Conservation (phyloP, 2,888 invertebrate genomes). For the Troglohyphantes excavatus region DNA sequence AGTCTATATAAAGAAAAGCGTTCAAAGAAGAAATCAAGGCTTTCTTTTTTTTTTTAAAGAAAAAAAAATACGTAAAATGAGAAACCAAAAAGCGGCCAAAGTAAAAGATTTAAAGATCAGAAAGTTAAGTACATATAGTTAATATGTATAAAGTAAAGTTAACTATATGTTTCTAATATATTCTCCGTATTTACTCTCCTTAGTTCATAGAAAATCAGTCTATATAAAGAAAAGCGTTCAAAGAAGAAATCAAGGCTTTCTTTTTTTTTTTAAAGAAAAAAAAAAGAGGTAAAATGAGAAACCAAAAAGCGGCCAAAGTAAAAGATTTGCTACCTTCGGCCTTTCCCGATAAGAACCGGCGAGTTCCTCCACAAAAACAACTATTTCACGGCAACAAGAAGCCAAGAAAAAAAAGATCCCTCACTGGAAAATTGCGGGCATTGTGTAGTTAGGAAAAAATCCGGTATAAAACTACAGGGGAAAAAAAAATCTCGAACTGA, state of each 20-base stretch:
- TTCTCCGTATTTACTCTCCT: too few relatives aligned
- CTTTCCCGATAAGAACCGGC: slow-evolving; percentile 62
- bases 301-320: slow-evolving; percentile 67
- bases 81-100: too few relatives aligned
- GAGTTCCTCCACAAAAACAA: slow-evolving; percentile 74
- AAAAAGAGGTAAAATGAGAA: slow-evolving; percentile 31
- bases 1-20: too few relatives aligned
- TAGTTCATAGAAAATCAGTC: too few relatives aligned
- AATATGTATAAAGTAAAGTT: too few relatives aligned
- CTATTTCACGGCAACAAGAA: slow-evolving; percentile 58
- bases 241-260: not conserved
- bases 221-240: not conserved
- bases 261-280: too few relatives aligned
- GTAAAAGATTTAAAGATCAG: too few relatives aligned
- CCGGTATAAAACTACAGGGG: not conserved
- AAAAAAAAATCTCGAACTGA: slow-evolving; percentile 60
- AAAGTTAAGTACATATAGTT: too few relatives aligned
- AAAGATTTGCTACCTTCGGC: slow-evolving; percentile 54
- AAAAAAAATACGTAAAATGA: too few relatives aligned
- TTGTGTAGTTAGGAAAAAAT: slow-evolving; percentile 48
- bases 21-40: too few relatives aligned
- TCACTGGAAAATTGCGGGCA: slow-evolving; percentile 66
- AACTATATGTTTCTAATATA: too few relatives aligned
- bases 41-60: too few relatives aligned
- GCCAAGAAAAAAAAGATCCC: slow-evolving; percentile 30